Base-by-base conservation (phyloP, 2,113 vertebrate genomes). In the Gambusia affinis region DNA sequence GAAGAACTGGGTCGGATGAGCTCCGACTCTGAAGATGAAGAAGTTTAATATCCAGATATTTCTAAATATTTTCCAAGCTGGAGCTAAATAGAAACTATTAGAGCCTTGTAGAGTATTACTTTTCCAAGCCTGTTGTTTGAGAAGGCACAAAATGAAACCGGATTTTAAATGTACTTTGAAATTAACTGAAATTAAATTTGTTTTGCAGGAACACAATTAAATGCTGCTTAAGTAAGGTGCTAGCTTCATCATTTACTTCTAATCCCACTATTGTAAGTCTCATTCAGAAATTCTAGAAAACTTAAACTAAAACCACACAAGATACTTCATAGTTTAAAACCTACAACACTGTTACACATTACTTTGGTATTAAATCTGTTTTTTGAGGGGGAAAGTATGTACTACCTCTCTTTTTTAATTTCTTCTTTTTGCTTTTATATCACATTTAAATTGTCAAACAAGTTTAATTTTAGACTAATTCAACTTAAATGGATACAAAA, bases 11-110 rank as follows among this genome's bases (percentile, higher is more conserved):
- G 95, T 27, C 70, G 0, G 54, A 64, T 60, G 33, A 68, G 0
- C 71, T 81, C 90, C 8, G 96, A 97, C 57, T 96, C 93, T 0
- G 63, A 96, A 17, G 90, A 96, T 12, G 94, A 96, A 79, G 96
- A 97, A 82, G 95, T 95, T 78, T 97, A n/a, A n/a, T 57, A 57
- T n/a, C 22, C 17, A 8, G 51, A 57, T 57, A n/a, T 57, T 57
- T n/a, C 24, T n/a, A 10, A 57, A 24, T 64, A 8, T 64, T 67
- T 42, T 67, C 8, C 42, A 33, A 68, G 65, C 27, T 66, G 4
- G 3, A 44, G 28, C 11, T 66, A 42, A n/a, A 22, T n/a, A 62
- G 71, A 69, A 19, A 57, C 8, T 24, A 10, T 57, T 57, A 10
- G 51, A 57, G 8, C 7, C 24, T n/a, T 57, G 6, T 3, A 17